Percentiles rank a stretch among this genome's conserved stretches.
These are phyloP conservation scores for Sebastes diploproa DNA, from an alignment of 2,797 vertebrate species.

Conservation along the genomic window DNA sequence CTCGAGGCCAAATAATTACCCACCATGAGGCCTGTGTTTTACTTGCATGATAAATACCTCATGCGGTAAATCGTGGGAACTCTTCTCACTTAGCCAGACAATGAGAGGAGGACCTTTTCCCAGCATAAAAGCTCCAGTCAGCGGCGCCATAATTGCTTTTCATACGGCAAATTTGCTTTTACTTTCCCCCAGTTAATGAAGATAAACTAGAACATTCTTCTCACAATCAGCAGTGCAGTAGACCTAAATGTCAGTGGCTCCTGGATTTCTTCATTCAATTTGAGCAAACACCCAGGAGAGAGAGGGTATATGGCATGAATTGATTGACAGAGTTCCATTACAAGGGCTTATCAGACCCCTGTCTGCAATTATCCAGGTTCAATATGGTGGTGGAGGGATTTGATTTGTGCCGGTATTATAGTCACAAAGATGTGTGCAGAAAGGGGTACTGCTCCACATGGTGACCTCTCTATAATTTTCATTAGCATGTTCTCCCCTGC, in stretches of 20 bases:
- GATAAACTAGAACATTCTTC: slow-evolving; percentile 94
- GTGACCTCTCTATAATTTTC: slow-evolving; percentile 58
- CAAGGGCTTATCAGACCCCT: slow-evolving; percentile 84
- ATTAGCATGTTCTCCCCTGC: slow-evolving; percentile 62
- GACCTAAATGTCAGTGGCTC: slow-evolving; percentile 89
- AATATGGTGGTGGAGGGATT: slow-evolving; percentile 79
- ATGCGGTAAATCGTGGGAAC: slow-evolving; percentile 45
- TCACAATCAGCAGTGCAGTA: slow-evolving; percentile 86
- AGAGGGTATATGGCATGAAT: slow-evolving; percentile 77
- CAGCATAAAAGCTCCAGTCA: slow-evolving; percentile 87
- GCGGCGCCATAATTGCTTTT: slow-evolving; percentile 96
- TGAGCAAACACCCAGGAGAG: slow-evolving; percentile 87
- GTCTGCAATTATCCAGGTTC: slow-evolving; percentile 87
- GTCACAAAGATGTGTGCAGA: slow-evolving; percentile 64
- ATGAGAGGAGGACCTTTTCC: slow-evolving; percentile 64
- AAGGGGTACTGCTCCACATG: slow-evolving; percentile 45
- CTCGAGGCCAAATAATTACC: slow-evolving; percentile 52
- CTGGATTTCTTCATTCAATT: slow-evolving; percentile 89
- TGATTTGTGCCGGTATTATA: slow-evolving; percentile 82
- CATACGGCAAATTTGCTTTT: slow-evolving; percentile 99
- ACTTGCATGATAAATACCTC: slow-evolving; percentile 52
- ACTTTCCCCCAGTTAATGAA: slow-evolving; percentile 95
- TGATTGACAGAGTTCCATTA: slow-evolving; percentile 96
- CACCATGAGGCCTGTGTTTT: slow-evolving; percentile 34
- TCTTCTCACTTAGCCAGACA: slow-evolving; percentile 38